Evolutionary conservation across 2,113 vertebrate species (phyloP).

Genomic region (Terrapene triunguis): DNA sequence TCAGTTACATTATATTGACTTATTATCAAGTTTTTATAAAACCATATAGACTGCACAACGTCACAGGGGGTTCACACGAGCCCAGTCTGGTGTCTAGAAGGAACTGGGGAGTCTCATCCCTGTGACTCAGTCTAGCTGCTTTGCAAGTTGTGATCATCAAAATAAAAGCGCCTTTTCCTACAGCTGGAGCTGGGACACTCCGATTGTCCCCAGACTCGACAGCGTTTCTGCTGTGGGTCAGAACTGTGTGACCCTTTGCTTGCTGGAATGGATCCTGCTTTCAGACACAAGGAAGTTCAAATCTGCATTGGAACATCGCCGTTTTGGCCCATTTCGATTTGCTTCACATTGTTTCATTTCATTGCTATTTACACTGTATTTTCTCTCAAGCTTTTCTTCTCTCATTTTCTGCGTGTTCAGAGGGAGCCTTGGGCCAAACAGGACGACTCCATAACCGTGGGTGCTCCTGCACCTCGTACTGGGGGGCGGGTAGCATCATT

Average conservation of each 20-base stretch:
- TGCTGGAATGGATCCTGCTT: background rate
- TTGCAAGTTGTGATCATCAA: background rate
- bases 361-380: background rate
- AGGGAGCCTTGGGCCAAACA: background rate
- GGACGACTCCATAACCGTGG: background rate
- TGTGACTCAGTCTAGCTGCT: background rate
- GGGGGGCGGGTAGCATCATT: background rate
- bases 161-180: background rate
- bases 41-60: too few species aligned
- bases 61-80: background rate
- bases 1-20: too few species aligned
- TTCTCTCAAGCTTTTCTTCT: background rate
- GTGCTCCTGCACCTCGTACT: background rate
- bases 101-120: background rate
- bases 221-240: background rate
- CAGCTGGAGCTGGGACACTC: background rate
- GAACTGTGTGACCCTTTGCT: background rate
- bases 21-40: too few species aligned
- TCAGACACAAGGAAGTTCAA: background rate
- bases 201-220: background rate
- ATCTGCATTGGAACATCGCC: background rate
- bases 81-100: background rate
- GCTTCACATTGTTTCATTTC: accelerated
- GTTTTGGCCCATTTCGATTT: background rate
- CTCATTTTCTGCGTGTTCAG: background rate